Conservation (phyloP, 2,113 vertebrate species). For the Carassius gibelio region DNA sequence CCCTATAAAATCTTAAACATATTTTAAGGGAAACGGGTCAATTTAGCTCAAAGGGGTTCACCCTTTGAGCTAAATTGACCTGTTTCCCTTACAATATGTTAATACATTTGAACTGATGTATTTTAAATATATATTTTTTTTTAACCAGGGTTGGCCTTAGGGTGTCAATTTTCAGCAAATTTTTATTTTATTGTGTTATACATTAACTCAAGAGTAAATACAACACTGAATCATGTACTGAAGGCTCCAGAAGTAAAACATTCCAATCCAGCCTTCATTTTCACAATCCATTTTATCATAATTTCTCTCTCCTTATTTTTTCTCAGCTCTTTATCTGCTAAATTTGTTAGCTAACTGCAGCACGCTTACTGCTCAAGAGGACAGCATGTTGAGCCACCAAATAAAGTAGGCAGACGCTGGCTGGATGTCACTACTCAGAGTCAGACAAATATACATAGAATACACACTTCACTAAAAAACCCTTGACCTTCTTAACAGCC, state of each 20-base stretch:
- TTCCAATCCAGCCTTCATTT: neutral
- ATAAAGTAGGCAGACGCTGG: neutral
- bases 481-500: slow-evolving; percentile 16
- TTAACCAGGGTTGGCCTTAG: too few relatives aligned
- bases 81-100: too few relatives aligned
- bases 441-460: neutral
- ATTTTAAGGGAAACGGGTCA: too few relatives aligned
- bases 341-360: slow-evolving; percentile 19
- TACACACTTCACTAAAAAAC: slow-evolving; percentile 8
- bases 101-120: too few relatives aligned
- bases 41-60: too few relatives aligned
- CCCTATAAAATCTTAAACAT: too few relatives aligned
- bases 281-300: neutral
- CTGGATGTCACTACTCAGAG: slow-evolving; percentile 21
- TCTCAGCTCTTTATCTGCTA: slow-evolving; percentile 24
- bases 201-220: neutral
- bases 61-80: too few relatives aligned
- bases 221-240: neutral
- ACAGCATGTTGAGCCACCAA: neutral
- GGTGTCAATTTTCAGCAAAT: too few relatives aligned
- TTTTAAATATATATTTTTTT: too few relatives aligned
- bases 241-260: neutral
- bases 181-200: neutral
- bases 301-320: slow-evolving; percentile 19
- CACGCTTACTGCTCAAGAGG: neutral